A percentile compares a stretch with the other conserved stretches of the same genome.
phyloP scores from a whole-genome alignment of 2,797 vertebrate genomes.

The Leucoraja ocellata region DNA sequence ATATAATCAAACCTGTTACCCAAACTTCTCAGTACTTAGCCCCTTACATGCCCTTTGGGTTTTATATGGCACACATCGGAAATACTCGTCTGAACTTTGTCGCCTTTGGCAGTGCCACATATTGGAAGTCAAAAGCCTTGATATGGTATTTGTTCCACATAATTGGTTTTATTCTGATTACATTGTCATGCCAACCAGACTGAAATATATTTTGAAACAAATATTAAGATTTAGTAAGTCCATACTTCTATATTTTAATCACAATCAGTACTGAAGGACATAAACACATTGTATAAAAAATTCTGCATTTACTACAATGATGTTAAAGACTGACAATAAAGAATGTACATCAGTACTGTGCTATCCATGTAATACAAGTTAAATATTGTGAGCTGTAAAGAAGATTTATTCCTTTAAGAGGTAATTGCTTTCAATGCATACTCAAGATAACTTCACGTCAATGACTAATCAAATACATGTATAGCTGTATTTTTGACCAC shows the following conservation, averaged over 20 bases:
- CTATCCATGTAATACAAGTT: neutral
- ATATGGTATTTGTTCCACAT: neutral
- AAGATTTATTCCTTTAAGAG: neutral
- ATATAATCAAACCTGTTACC: neutral
- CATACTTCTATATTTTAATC: neutral
- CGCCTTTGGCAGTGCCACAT: neutral
- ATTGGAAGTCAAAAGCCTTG: neutral
- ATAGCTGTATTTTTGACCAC: neutral
- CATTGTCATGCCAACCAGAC: neutral
- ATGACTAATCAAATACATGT: neutral
- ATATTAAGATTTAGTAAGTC: neutral
- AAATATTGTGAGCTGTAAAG: neutral
- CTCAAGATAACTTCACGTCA: neutral
- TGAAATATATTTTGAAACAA: neutral
- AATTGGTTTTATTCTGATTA: slow-evolving; percentile 12
- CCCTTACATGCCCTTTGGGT: neutral
- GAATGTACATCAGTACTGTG: neutral
- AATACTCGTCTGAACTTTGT: neutral
- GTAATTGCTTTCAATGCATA: neutral
- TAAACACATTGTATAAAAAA: neutral
- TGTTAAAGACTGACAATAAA: neutral
- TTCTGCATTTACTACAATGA: neutral
- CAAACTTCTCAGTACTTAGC: neutral
- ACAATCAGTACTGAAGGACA: neutral
- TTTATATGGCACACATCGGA: neutral